These are phyloP conservation scores for Heliconius sara DNA, from an alignment of 2,888 invertebrate genomes.

Conservation along the genomic window DNA sequence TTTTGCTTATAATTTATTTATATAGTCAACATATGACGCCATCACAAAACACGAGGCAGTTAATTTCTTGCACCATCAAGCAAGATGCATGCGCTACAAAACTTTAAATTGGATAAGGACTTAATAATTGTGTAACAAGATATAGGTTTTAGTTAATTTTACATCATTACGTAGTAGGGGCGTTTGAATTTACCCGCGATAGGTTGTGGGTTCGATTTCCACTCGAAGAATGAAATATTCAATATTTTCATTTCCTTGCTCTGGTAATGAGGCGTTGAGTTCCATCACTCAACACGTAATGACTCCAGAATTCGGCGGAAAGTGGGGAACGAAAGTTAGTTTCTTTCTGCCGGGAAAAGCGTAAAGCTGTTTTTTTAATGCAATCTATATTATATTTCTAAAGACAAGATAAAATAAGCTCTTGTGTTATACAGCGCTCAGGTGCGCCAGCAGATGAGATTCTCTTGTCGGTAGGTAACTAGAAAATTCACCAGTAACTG, in stretches of 20 bases:
- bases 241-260: no score
- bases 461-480: not conserved
- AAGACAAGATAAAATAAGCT: not conserved
- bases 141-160: not conserved
- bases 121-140: not conserved
- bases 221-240: no score
- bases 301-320: no score
- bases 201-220: no score
- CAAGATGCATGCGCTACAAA: slow-evolving; percentile 1
- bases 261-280: no score
- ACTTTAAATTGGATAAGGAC: slow-evolving; percentile 11
- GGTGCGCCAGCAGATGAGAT: slow-evolving; percentile 24
- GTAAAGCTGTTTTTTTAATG: no score
- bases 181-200: no score
- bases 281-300: no score
- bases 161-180: no score
- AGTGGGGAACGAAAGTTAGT: not conserved
- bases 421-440: slow-evolving; percentile 10
- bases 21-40: not conserved
- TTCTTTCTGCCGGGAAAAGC: not conserved
- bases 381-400: not conserved
- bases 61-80: slow-evolving; percentile 14
- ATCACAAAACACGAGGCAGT: slow-evolving; percentile 12
- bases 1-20: not conserved
- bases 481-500: not conserved